Evolutionary conservation across 1,140 invertebrate genomes (phyloP), one percentile per base, ranked within the genome.

Genomic region (Vollenhovia emeryi): DNA sequence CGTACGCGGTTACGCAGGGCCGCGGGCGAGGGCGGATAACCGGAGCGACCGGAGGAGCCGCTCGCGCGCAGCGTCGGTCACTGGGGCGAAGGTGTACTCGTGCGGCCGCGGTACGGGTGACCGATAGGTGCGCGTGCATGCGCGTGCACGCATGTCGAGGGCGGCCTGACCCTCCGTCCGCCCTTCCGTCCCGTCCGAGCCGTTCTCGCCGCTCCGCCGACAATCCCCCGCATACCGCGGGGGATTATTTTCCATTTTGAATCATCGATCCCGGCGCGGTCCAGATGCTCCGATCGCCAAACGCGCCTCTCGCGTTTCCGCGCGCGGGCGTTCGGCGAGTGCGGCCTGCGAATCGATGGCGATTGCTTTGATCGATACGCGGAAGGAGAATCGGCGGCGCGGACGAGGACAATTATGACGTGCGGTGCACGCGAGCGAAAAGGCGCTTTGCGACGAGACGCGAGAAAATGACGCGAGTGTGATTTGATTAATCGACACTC

Each of bases 61-160:
- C 45, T 27, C 36, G 69, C 48, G 48, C 48, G 62, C 43, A 48
- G 24, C 50, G 50, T 55, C 73, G 84, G 84, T 86, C 69, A 86
- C 84, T 86, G 84, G 84, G 78, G 55, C 84, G 80, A 86, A 73
- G 60, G 78, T 75, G 78, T 85, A 62, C 45, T 30, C 73, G 78
- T 45, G 48, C 84, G 71, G 36, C 15, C 80, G 33, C 45, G 76
- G 79, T 79, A 79, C 18, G 33, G 73, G 59, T 55, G 74, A 55
- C 57, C 74, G 62, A 66, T 64, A 66, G 83, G 9, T 59, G 75
- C 59, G 69, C 82, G 76, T 85, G 50, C 75, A 80, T 85, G 60
- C 83, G 83, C 83, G 83, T 85, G 60, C 36, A 85, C 71, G 68
- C 80, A 76, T 13, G 24, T 66, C 62, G 62, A 43, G 62, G n/a